phyloP scores from a whole-genome alignment of 2,113 vertebrate genomes.

The Silurus asotus region DNA sequence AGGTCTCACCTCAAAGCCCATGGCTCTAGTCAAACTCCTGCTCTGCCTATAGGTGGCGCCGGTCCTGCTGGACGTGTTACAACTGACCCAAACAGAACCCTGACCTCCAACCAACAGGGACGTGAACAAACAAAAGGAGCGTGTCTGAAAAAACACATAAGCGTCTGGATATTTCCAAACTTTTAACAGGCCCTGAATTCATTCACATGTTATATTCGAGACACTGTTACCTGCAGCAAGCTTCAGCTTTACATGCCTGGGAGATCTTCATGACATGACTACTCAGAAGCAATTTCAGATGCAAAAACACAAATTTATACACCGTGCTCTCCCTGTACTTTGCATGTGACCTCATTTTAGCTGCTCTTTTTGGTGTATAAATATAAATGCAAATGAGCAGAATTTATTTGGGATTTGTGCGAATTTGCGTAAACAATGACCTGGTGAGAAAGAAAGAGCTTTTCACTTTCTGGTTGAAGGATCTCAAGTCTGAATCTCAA shows the following conservation, averaged over 20 bases:
- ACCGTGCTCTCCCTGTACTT: background rate
- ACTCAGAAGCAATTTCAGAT: background rate
- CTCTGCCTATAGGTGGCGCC: no score
- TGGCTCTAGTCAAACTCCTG: no score
- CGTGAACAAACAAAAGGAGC: no score
- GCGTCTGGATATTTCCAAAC: no score
- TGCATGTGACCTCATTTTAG: background rate
- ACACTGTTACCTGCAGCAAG: background rate
- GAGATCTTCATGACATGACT: background rate
- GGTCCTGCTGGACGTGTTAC: no score
- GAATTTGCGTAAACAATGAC: background rate
- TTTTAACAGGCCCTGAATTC: no score
- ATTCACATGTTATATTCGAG: background rate
- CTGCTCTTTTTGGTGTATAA: background rate
- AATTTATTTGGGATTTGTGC: background rate
- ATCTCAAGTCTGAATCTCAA: background rate
- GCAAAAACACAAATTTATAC: background rate
- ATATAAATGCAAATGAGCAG: constrained; percentile 22
- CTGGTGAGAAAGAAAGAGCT: background rate
- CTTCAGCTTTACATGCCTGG: background rate
- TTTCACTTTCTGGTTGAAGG: background rate
- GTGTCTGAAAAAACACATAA: no score
- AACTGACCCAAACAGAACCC: no score
- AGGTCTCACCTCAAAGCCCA: no score
- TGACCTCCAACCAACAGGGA: no score